A percentile compares a stretch with the other conserved stretches of the same genome.
Conservation (phyloP, 2,113 vertebrate genomes). For the Embiotoca jacksoni region DNA sequence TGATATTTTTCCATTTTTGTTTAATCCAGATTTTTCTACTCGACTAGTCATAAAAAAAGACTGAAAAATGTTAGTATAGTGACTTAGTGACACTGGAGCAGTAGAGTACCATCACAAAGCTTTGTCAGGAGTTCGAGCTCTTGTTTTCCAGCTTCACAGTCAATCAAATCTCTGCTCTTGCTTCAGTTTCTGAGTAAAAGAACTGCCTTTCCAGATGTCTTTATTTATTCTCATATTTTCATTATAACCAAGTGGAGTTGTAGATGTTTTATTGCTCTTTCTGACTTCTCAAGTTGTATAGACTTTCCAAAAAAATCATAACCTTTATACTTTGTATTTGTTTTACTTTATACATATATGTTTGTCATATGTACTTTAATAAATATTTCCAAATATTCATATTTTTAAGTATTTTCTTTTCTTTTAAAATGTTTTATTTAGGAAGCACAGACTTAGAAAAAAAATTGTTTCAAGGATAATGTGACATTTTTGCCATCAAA, state of each 20-base stretch:
- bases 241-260: conserved; percentile 67
- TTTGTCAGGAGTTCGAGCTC: conserved; percentile 26
- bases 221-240: conserved; percentile 78
- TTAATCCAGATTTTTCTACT: conserved; percentile 61
- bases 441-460: background rate
- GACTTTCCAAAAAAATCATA: conserved; percentile 66
- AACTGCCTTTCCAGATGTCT: conserved; percentile 36
- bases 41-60: conserved; percentile 33
- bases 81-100: conserved; percentile 38
- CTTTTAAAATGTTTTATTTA: background rate
- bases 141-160: conserved; percentile 29
- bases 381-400: conserved; percentile 77
- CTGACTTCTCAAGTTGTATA: conserved; percentile 69
- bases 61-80: conserved; percentile 32
- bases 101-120: conserved; percentile 15
- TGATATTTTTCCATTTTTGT: conserved; percentile 67
- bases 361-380: conserved; percentile 80
- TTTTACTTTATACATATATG: conserved; percentile 65
- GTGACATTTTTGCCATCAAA: too few relatives aligned
- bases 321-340: conserved; percentile 74
- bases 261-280: conserved; percentile 62
- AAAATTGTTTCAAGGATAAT: too few relatives aligned
- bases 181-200: conserved; percentile 42
- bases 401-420: conserved; percentile 35
- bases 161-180: conserved; percentile 22